A percentile compares a stretch with the other conserved stretches of the same genome.
Conservation (phyloP, 2,888 invertebrate genomes). For the Papilio elwesi region DNA sequence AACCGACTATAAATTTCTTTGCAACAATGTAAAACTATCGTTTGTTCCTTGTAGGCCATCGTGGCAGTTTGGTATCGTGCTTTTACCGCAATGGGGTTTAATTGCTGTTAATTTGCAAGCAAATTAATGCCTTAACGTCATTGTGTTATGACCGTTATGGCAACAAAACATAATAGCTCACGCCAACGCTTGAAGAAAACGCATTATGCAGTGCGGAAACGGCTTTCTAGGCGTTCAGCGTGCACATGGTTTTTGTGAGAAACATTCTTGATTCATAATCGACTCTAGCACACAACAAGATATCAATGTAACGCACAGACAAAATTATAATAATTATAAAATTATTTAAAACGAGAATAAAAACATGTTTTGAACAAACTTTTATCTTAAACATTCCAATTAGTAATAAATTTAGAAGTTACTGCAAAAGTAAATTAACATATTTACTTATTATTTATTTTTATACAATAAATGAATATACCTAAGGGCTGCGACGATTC, state of each 20-base stretch:
- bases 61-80: background rate
- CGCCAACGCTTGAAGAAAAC: conserved; percentile 52
- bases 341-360: background rate
- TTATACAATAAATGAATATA: no score
- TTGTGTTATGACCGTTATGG: conserved; percentile 11
- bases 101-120: conserved; percentile 10
- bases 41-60: conserved; percentile 15
- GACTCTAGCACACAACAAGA: conserved; percentile 8
- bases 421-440: no score
- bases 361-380: background rate
- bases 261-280: conserved; percentile 16
- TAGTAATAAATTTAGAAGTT: background rate
- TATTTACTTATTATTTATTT: no score
- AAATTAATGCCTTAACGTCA: background rate
- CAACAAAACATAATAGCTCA: conserved; percentile 42
- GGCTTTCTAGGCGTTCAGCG: conserved; percentile 60
- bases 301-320: conserved; percentile 26
- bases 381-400: background rate
- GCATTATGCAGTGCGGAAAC: conserved; percentile 61
- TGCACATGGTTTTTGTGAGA: conserved; percentile 20
- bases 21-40: conserved; percentile 8
- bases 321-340: background rate
- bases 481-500: no score
- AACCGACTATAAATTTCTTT: background rate
- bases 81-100: conserved; percentile 17